phyloP scores from a whole-genome alignment of 1,140 invertebrate genomes.

The Neodiprion pinetum region DNA sequence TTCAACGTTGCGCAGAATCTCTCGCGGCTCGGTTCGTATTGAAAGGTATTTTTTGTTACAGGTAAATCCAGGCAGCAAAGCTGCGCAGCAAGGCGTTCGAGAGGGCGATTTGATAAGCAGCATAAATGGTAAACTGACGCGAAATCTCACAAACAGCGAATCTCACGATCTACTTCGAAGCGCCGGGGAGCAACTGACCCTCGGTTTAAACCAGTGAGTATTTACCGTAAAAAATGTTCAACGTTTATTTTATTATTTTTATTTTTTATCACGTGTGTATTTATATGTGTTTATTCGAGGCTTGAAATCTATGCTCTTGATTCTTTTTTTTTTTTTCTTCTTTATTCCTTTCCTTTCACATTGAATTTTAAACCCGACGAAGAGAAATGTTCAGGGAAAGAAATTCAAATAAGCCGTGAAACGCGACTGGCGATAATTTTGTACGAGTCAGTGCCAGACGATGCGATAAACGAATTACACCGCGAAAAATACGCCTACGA shows the following conservation, averaged over 20 bases:
- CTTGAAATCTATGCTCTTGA: too few species aligned
- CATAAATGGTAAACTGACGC: constrained; percentile 77
- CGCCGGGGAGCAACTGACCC: constrained; percentile 71
- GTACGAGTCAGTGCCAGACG: background rate
- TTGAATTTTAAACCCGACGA: too few species aligned
- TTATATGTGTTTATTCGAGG: too few species aligned
- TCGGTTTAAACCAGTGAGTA: constrained; percentile 80
- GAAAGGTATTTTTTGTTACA: constrained; percentile 57
- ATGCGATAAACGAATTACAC: background rate
- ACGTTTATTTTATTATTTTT: constrained; percentile 1
- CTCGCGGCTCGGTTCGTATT: background rate
- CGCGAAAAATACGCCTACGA: background rate
- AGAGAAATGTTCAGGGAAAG: too few species aligned
- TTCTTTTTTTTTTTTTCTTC: too few species aligned
- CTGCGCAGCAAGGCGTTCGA: constrained; percentile 75
- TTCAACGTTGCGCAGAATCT: background rate
- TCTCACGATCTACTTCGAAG: constrained; percentile 77
- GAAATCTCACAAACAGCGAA: constrained; percentile 75
- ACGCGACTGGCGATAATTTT: background rate
- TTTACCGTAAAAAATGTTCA: constrained; percentile 9
- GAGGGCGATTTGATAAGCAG: constrained; percentile 82
- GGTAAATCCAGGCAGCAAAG: constrained; percentile 86
- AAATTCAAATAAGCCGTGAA: background rate
- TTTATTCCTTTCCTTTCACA: too few species aligned
- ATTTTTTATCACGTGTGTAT: background rate